Percentiles rank a stretch among this genome's conserved stretches.
These are phyloP conservation scores for Papilio aristodemus DNA, from an alignment of 1,140 invertebrate species.

Conservation along the genomic window DNA sequence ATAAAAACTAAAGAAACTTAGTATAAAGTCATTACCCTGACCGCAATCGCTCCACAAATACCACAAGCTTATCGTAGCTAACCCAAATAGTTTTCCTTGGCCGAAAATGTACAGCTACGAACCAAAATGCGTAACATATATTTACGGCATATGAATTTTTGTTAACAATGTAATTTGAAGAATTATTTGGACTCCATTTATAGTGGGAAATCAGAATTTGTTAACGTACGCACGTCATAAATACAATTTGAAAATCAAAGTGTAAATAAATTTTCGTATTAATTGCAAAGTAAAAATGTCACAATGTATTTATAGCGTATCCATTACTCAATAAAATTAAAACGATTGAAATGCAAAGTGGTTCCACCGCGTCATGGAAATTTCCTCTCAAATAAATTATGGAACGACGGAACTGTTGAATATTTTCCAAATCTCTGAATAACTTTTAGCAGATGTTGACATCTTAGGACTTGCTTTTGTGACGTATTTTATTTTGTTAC, in stretches of 20 bases:
- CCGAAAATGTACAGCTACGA: constrained; percentile 30
- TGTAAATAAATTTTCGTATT: not conserved
- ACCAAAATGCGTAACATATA: constrained; percentile 25
- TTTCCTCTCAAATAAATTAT: constrained; percentile 33
- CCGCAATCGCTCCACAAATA: constrained; percentile 27
- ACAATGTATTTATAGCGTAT: constrained; percentile 18
- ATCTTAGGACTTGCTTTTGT: constrained; percentile 1
- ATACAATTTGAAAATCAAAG: not conserved
- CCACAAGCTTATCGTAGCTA: constrained; percentile 29
- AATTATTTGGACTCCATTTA: not conserved
- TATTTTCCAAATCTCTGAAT: constrained; percentile 33
- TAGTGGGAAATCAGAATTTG: not conserved
- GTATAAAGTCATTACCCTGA: constrained; percentile 24
- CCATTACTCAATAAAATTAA: constrained; percentile 32
- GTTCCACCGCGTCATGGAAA: constrained; percentile 33
- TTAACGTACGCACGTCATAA: not conserved
- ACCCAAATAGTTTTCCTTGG: constrained; percentile 35
- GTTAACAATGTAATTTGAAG: constrained; percentile 1
- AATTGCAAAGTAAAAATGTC: constrained; percentile 7
- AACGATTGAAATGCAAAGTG: constrained; percentile 33
- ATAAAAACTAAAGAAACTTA: constrained; percentile 18
- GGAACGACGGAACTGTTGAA: constrained; percentile 32
- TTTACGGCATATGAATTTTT: not conserved
- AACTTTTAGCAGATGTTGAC: constrained; percentile 31
- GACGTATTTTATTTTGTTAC: not conserved